Conservation (phyloP, 53 echinoderm and acorn worm species). For the Stichopus horrens region DNA sequence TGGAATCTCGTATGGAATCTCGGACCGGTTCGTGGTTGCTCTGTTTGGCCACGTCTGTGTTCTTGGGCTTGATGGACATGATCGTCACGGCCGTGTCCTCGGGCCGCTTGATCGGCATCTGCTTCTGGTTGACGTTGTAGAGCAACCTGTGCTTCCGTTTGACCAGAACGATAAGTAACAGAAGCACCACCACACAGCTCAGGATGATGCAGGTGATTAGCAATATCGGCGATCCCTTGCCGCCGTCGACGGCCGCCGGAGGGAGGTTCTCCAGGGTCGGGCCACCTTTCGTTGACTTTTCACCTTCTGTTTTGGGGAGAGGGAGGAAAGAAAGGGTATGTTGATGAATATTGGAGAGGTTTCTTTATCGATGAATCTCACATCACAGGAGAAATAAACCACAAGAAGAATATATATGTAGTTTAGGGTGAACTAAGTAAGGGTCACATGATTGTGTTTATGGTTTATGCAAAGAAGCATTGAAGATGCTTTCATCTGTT, state of each 20-base stretch:
- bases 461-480: no score
- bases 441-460: no score
- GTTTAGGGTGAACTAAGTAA: no score
- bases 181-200: slow-evolving; percentile 77
- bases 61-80: slow-evolving; percentile 73
- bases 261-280: slow-evolving; percentile 43
- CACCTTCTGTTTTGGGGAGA: neutral
- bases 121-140: slow-evolving; percentile 84
- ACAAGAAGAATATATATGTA: no score
- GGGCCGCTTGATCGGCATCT: slow-evolving; percentile 57
- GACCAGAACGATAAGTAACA: slow-evolving; percentile 83
- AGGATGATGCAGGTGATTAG: slow-evolving; percentile 77
- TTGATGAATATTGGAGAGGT: neutral
- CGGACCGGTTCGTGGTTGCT: slow-evolving; percentile 68
- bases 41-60: slow-evolving; percentile 67
- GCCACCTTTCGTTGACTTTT: neutral
- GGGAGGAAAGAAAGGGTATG: neutral
- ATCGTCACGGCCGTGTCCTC: slow-evolving; percentile 53
- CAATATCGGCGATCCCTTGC: slow-evolving; percentile 58
- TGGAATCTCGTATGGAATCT: slow-evolving; percentile 84
- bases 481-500: no score
- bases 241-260: slow-evolving; percentile 12
- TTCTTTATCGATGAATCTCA: neutral
- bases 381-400: no score
- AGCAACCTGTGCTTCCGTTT: slow-evolving; percentile 84